These are phyloP conservation scores for Drosophila tani DNA, from an alignment of 1,140 invertebrate species.

Conservation along the genomic window DNA sequence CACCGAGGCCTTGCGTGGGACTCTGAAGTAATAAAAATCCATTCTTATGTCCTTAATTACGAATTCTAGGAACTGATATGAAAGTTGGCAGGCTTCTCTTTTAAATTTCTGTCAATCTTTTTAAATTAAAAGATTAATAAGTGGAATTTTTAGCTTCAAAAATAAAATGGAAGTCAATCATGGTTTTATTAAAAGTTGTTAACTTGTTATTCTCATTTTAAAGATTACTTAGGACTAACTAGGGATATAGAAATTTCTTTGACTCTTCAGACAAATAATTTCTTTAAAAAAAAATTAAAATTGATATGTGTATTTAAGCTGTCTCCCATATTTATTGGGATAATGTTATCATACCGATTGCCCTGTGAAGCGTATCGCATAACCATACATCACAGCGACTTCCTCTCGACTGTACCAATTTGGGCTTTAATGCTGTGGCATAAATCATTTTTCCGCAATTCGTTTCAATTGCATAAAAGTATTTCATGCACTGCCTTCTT, in stretches of 20 bases:
- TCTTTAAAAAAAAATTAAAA: no score
- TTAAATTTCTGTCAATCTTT: neutral
- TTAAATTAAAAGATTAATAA: neutral
- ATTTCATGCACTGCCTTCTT: slow-evolving; percentile 59
- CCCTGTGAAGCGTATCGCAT: slow-evolving; percentile 46
- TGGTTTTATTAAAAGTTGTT: no score
- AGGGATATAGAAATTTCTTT: neutral
- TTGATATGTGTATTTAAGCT: slow-evolving; percentile 1
- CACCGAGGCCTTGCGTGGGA: neutral
- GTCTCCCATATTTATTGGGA: slow-evolving; percentile 22
- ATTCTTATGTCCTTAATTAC: slow-evolving; percentile 2
- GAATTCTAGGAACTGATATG: neutral
- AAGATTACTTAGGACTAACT: no score
- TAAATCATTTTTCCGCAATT: slow-evolving; percentile 77
- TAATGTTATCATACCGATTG: slow-evolving; percentile 35
- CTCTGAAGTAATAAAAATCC: slow-evolving; percentile 5
- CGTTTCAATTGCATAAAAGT: slow-evolving; percentile 78
- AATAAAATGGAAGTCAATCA: neutral
- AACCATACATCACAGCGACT: slow-evolving; percentile 48
- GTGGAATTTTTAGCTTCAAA: neutral
- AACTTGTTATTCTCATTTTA: no score
- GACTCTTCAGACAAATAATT: no score
- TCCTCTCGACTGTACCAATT: slow-evolving; percentile 63
- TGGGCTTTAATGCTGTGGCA: slow-evolving; percentile 73
- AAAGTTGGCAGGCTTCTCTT: neutral